Conservation (phyloP, 2,113 vertebrate species). For the Poeciliopsis prolifica region DNA sequence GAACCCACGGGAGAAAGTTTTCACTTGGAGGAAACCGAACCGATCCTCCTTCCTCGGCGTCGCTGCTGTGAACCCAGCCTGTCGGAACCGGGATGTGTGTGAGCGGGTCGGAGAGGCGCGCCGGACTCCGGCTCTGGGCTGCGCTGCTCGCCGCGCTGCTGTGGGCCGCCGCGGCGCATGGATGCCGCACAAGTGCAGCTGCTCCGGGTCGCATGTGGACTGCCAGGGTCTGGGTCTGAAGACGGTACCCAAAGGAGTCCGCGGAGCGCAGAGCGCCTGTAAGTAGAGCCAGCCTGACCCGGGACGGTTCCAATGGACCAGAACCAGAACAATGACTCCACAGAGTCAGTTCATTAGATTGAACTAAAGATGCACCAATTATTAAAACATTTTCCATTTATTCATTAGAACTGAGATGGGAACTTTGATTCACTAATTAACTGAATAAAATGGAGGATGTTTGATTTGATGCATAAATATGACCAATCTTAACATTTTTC, state of each 20-base stretch:
- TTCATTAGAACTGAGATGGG: no score
- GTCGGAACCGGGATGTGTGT: constrained; percentile 65
- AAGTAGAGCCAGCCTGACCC: constrained; percentile 72
- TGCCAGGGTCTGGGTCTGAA: constrained; percentile 93
- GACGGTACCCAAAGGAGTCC: constrained; percentile 90
- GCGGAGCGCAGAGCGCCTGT: constrained; percentile 94
- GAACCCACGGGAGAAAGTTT: constrained; percentile 44
- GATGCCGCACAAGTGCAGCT: constrained; percentile 96
- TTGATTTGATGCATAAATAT: no score
- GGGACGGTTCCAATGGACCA: neutral
- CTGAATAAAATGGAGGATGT: no score
- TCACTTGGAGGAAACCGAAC: neutral
- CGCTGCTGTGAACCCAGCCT: neutral
- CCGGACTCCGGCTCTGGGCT: constrained; percentile 73
- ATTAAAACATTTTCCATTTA: neutral
- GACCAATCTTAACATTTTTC: no score
- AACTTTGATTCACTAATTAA: no score
- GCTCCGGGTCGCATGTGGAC: constrained; percentile 95
- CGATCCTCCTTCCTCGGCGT: neutral
- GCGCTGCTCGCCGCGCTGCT: constrained; percentile 77
- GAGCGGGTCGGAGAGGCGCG: constrained; percentile 65
- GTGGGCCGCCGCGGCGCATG: constrained; percentile 78
- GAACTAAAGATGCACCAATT: no score
- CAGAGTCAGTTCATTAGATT: no score
- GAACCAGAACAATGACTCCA: no score